Percentiles rank a stretch among this genome's conserved stretches.
Evolutionary conservation across 23 tunicate genomes (phyloP).

Genomic region (Styela clava): DNA sequence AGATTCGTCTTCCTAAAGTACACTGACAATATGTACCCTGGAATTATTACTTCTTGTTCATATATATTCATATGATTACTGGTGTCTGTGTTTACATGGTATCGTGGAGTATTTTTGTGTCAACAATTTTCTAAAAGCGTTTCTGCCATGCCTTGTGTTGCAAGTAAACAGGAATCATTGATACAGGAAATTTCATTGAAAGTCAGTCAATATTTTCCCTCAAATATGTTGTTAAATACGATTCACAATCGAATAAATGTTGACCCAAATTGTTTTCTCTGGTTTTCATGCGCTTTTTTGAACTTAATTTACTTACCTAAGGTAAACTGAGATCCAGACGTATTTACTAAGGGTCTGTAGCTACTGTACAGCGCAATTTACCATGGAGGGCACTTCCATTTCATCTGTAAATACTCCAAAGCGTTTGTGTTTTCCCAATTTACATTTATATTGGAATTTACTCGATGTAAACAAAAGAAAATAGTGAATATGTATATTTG

Average conservation of each 20-base stretch:
- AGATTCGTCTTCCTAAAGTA: background rate
- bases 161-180: conserved; percentile 27
- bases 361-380: background rate
- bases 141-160: conserved; percentile 20
- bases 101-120: conserved; percentile 2
- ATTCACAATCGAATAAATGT: conserved; percentile 35
- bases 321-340: background rate
- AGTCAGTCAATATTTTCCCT: conserved; percentile 66
- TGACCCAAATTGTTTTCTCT: conserved; percentile 47
- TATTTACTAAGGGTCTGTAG: background rate
- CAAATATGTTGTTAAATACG: conserved; percentile 66
- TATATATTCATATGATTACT: conserved; percentile 8
- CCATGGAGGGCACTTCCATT: background rate
- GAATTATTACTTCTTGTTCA: conserved; percentile 10
- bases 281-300: conserved; percentile 15
- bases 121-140: conserved; percentile 4
- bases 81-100: background rate
- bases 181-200: conserved; percentile 26
- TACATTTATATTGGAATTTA: background rate
- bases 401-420: background rate
- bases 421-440: background rate
- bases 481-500: conserved; percentile 8
- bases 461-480: background rate
- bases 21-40: conserved; percentile 8
- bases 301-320: background rate